Percentiles rank a stretch among this genome's conserved stretches.
These are phyloP conservation scores for Hippopotamyrus pictus DNA, from an alignment of 2,797 vertebrate species.

Conservation along the genomic window DNA sequence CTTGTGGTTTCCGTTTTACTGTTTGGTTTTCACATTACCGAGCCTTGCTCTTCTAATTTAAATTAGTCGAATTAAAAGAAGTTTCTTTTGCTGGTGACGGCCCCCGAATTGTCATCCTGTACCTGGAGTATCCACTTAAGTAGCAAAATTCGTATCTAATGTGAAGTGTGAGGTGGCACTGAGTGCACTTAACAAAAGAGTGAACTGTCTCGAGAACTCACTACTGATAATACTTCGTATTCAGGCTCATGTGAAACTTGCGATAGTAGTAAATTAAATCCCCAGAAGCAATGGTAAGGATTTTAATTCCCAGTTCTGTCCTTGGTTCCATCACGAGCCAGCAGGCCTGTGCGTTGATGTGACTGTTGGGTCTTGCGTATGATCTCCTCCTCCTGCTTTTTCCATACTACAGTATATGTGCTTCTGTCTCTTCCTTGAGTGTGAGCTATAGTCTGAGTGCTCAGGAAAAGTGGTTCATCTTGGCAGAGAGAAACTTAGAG, in stretches of 20 bases:
- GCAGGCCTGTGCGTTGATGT: neutral
- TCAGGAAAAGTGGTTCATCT: conserved; percentile 49
- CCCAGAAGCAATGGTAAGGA: neutral
- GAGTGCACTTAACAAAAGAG: neutral
- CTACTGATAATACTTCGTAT: neutral
- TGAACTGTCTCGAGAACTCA: neutral
- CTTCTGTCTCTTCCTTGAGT: neutral
- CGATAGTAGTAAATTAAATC: neutral
- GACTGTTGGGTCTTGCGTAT: neutral
- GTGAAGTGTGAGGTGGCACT: neutral
- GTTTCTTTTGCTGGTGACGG: neutral
- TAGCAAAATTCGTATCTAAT: neutral
- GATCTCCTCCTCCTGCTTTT: neutral
- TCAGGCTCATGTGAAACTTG: neutral
- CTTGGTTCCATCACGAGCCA: neutral
- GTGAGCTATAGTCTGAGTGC: conserved; percentile 42
- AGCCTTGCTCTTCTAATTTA: neutral
- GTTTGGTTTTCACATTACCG: neutral
- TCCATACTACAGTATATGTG: neutral
- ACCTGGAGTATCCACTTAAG: neutral
- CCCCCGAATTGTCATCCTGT: neutral
- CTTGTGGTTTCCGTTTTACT: neutral
- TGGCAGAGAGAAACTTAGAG: conserved; percentile 40
- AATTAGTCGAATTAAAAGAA: neutral
- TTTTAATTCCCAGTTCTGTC: neutral